phyloP scores from a whole-genome alignment of 2,888 invertebrate genomes.

The Cheilosia scutellata region DNA sequence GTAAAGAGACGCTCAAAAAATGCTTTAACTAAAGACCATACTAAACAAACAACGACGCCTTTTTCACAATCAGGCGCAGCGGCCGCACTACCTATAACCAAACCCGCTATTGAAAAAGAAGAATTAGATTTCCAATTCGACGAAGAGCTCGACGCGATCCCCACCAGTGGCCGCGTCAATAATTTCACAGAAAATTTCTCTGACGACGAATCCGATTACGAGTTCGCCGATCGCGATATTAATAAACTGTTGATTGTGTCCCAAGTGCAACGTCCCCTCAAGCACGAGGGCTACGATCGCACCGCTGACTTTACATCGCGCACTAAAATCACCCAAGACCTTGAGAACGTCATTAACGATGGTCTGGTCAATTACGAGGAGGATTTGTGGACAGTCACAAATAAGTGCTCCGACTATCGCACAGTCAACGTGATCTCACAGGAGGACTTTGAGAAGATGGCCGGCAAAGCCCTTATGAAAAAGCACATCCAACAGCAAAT shows the following conservation, averaged over 20 bases:
- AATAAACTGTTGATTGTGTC: slow-evolving; percentile 98
- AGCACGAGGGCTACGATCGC: slow-evolving; percentile 95
- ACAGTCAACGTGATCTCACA: slow-evolving; percentile 95
- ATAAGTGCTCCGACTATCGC: slow-evolving; percentile 88
- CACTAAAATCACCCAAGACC: slow-evolving; percentile 97
- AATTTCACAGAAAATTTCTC: slow-evolving; percentile 91
- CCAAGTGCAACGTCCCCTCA: slow-evolving; percentile 89
- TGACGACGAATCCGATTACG: slow-evolving; percentile 94
- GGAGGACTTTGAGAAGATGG: slow-evolving; percentile 93
- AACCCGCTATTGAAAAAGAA: slow-evolving; percentile 86
- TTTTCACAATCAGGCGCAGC: slow-evolving; percentile 82
- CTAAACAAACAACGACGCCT: slow-evolving; percentile 79
- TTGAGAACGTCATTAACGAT: slow-evolving; percentile 97
- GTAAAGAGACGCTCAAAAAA: slow-evolving; percentile 87
- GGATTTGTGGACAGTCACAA: slow-evolving; percentile 91
- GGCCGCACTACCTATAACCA: slow-evolving; percentile 78
- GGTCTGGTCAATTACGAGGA: slow-evolving; percentile 98
- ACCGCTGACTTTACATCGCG: slow-evolving; percentile 95
- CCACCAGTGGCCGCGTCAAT: slow-evolving; percentile 90
- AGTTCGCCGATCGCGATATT: slow-evolving; percentile 96
- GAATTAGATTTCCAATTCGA: slow-evolving; percentile 98
- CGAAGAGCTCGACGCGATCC: slow-evolving; percentile 94
- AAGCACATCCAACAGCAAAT: slow-evolving; percentile 88
- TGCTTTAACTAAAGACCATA: slow-evolving; percentile 85
- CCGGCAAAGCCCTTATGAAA: slow-evolving; percentile 87